These are phyloP conservation scores for Bombus huntii DNA, from an alignment of 1,140 invertebrate species.

Conservation along the genomic window DNA sequence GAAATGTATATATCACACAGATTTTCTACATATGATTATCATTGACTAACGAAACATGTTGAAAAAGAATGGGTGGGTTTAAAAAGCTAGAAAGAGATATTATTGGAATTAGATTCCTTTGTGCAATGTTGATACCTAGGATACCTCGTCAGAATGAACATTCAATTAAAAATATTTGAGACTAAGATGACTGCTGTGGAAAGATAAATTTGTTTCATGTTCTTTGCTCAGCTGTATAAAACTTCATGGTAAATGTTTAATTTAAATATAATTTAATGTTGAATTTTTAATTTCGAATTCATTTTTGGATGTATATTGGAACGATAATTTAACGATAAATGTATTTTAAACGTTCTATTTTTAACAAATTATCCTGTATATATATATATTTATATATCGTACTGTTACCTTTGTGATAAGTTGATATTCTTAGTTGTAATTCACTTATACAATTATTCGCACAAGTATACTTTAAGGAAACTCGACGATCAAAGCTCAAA, in stretches of 20 bases:
- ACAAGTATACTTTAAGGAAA: background rate
- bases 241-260: background rate
- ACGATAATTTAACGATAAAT: background rate
- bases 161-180: background rate
- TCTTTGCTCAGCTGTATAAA: background rate
- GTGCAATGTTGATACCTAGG: background rate
- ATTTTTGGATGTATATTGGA: background rate
- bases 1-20: slow-evolving; percentile 37
- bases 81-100: background rate
- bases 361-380: background rate
- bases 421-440: slow-evolving; percentile 34
- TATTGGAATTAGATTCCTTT: slow-evolving; percentile 17
- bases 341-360: background rate
- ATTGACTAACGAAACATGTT: slow-evolving; percentile 11
- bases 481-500: background rate
- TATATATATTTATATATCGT: slow-evolving; percentile 7
- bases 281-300: background rate
- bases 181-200: background rate
- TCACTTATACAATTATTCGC: slow-evolving; percentile 8
- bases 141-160: background rate
- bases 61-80: background rate
- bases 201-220: background rate
- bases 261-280: background rate
- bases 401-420: slow-evolving; percentile 28
- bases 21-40: slow-evolving; percentile 33